Base-by-base conservation (phyloP, 2,797 vertebrate genomes). In the Phalloptychus januarius region DNA sequence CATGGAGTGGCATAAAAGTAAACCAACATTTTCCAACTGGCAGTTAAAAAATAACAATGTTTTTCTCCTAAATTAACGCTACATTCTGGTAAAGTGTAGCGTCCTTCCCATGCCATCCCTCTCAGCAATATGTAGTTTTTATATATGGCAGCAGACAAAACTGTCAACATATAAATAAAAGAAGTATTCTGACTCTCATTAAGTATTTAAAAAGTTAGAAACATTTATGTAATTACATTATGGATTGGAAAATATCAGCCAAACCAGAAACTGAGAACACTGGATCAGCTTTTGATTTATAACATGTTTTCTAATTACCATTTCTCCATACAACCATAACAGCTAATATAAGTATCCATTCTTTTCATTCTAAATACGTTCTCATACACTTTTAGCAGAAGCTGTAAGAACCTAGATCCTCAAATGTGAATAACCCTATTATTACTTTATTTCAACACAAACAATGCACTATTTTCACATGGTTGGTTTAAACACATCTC, bases 381-480 rank as follows among this genome's bases (percentile, higher is more conserved):
- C 74, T 56, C 78, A 78, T 42, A 84, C 74, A 76, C 23, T 45
- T 31, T 67, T 36, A 76, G 67, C 40, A 18, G 25, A 48, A 52
- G 11, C 71, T 74, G 65, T 77, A 79, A 87, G 76, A 48, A 72
- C 71, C 72, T 44, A 31, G 46, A 38, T 81, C 77, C 79, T 74
- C 45, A 77, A 72, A 44, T 42, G 71, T 63, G 76, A 52, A 58
- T 52, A 75, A 71, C 77, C 74, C 74, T 71, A 74, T 85, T 74
- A 83, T 83, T 85, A 78, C 42, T 33, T 63, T 73, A 80, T 81
- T 81, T 84, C 52, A 45, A 75, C 71, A 76, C 80, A 89, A 88
- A 87, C 80, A 85, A 23, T 38, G 0, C 61, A 84, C 67, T 67
- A 72, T 77, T 80, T 82, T 76, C 78, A 42, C 16, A 70, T 46